Evolutionary conservation across 2,113 vertebrate genomes (phyloP).

Genomic region (Stigmatopora argus): DNA sequence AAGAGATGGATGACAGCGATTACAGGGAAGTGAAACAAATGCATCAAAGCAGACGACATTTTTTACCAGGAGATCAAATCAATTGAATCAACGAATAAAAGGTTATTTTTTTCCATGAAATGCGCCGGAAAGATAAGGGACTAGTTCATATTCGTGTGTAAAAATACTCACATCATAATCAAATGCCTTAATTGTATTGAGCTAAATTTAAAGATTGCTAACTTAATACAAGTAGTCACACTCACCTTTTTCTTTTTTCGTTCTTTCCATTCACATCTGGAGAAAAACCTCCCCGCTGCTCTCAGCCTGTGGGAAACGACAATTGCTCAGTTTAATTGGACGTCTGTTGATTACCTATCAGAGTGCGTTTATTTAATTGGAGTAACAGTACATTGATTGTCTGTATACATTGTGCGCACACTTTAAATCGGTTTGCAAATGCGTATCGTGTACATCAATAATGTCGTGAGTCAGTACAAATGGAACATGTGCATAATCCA

Average conservation of each 20-base stretch:
- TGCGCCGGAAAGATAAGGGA: background rate
- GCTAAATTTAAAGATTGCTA: background rate
- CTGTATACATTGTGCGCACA: background rate
- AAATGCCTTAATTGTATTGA: background rate
- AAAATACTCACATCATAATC: background rate
- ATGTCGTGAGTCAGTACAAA: too few species aligned
- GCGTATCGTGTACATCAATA: background rate
- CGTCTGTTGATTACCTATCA: constrained; percentile 22
- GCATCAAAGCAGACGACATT: constrained; percentile 26
- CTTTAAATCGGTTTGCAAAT: background rate
- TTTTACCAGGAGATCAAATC: constrained; percentile 33
- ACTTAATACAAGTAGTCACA: background rate
- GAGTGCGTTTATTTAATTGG: background rate
- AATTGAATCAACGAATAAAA: constrained; percentile 23
- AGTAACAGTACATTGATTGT: background rate
- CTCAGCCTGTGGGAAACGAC: constrained; percentile 12
- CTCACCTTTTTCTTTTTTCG: constrained; percentile 29
- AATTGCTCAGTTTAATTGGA: constrained; percentile 14
- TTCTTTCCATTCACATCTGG: constrained; percentile 30
- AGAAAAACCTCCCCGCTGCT: constrained; percentile 21
- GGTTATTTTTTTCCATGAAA: constrained; percentile 14
- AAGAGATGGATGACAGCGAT: constrained; percentile 50
- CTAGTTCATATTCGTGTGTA: constrained; percentile 5
- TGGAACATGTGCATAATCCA: too few species aligned
- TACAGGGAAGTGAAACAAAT: constrained; percentile 29